phyloP scores from a whole-genome alignment of 2,888 invertebrate genomes.

The Crepidodera aurea region DNA sequence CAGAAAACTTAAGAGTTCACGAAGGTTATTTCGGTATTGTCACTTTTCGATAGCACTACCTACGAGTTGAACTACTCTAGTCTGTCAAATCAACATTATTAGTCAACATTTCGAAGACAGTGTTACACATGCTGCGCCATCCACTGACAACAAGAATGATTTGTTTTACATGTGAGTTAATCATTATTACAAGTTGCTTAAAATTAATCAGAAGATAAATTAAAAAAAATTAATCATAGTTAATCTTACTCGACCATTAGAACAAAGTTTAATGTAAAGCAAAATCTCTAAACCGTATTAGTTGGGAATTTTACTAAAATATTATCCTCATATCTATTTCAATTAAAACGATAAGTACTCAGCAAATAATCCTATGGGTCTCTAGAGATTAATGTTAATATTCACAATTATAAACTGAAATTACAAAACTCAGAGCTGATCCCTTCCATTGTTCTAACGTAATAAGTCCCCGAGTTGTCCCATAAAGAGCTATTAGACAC shows the following conservation, averaged over 20 bases:
- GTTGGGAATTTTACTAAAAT: too few species aligned
- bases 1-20: conserved; percentile 32
- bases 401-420: conserved; percentile 1
- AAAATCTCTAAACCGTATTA: too few species aligned
- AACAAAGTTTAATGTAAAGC: too few species aligned
- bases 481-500: conserved; percentile 31
- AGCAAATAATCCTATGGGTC: not conserved
- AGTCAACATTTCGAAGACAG: not conserved
- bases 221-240: not conserved
- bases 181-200: not conserved
- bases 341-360: not conserved
- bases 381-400: not conserved
- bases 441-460: conserved; percentile 16
- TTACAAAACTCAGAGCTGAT: not conserved
- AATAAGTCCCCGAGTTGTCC: conserved; percentile 22
- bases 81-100: not conserved
- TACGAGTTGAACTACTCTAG: not conserved
- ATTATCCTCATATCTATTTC: not conserved
- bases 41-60: not conserved
- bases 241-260: too few species aligned
- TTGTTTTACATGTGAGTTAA: not conserved
- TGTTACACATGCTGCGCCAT: not conserved
- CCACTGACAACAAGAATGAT: not conserved
- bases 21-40: conserved; percentile 37
- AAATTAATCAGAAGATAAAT: not conserved